Evolutionary conservation across 2,888 invertebrate genomes (phyloP).

Genomic region (Orthosia gothica): DNA sequence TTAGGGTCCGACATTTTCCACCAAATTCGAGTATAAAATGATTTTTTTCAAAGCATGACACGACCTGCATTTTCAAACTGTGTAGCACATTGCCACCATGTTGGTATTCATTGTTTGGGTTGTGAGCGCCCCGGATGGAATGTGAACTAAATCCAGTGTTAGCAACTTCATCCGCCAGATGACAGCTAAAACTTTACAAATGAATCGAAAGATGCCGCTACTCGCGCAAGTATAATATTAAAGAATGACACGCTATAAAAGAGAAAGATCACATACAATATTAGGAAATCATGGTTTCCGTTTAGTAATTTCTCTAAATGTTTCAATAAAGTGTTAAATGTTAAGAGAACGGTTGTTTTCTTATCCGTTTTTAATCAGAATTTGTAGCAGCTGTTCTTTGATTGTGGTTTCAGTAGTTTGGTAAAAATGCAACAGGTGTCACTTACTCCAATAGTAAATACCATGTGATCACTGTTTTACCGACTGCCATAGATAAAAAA

Average conservation of each 20-base stretch:
- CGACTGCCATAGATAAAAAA: conserved; percentile 59
- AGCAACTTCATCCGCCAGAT: conserved; percentile 67
- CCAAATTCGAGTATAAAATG: conserved; percentile 90
- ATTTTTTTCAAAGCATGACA: conserved; percentile 92
- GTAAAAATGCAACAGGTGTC: conserved; percentile 64
- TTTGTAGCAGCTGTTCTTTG: conserved; percentile 6
- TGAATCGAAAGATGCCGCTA: conserved; percentile 56
- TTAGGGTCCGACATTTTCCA: conserved; percentile 95
- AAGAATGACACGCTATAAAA: not conserved
- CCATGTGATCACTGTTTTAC: conserved; percentile 63
- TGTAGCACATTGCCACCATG: conserved; percentile 92
- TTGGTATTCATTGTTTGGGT: conserved; percentile 92
- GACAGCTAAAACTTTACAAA: conserved; percentile 59
- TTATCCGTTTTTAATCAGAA: not conserved
- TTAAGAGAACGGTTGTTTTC: not conserved
- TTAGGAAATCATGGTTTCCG: not conserved
- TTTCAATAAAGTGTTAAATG: not conserved
- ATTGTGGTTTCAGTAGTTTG: conserved; percentile 9
- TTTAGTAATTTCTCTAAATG: not conserved
- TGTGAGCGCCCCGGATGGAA: conserved; percentile 87
- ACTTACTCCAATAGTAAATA: conserved; percentile 4
- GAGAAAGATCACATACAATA: not conserved
- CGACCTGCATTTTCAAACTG: conserved; percentile 92
- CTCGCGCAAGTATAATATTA: not conserved
- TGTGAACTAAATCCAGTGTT: conserved; percentile 77